These are phyloP conservation scores for Caprella mutica DNA, from an alignment of 2,888 invertebrate species.

Conservation along the genomic window DNA sequence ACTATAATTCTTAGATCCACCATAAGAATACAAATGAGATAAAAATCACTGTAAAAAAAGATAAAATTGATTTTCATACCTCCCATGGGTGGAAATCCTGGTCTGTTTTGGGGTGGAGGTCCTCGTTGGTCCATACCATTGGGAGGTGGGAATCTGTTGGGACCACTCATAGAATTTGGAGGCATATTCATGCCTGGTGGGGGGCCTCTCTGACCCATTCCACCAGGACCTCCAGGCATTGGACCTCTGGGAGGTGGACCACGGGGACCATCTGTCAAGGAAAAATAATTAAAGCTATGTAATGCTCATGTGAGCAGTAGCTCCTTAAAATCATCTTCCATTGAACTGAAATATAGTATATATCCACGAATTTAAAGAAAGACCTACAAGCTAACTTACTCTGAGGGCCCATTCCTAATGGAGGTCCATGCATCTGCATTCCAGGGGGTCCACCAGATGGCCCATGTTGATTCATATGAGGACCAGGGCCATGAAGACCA, in stretches of 20 bases:
- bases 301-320: not conserved
- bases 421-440: constrained; percentile 36
- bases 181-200: constrained; percentile 42
- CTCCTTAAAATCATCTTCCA: not conserved
- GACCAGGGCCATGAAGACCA: constrained; percentile 42
- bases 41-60: no score
- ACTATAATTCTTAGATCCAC: no score
- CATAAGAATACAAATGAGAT: no score
- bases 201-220: constrained; percentile 46
- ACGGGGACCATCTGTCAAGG: constrained; percentile 35
- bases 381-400: no score
- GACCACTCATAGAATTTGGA: constrained; percentile 10
- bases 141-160: constrained; percentile 23
- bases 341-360: not conserved
- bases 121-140: constrained; percentile 23
- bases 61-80: no score
- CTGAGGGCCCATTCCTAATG: constrained; percentile 43
- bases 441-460: constrained; percentile 48
- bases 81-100: constrained; percentile 7
- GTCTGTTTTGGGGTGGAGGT: constrained; percentile 21
- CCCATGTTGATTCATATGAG: constrained; percentile 46
- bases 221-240: constrained; percentile 40
- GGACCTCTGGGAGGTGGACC: constrained; percentile 46
- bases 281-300: not conserved
- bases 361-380: no score